Evolutionary conservation across 2,797 vertebrate genomes (phyloP).

Genomic region (Channallabes apus): DNA sequence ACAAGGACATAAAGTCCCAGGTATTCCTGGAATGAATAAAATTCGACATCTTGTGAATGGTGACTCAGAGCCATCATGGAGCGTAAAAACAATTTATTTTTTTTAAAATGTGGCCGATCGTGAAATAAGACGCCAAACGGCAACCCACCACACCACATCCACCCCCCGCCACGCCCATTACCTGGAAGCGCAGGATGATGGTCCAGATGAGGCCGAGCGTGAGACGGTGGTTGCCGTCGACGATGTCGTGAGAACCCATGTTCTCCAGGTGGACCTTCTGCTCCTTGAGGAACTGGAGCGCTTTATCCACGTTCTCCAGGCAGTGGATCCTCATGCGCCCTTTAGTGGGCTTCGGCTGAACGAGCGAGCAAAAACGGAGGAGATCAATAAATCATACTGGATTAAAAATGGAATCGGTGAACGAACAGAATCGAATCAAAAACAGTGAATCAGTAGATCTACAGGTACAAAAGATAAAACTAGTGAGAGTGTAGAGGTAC

Average conservation of each 20-base stretch:
- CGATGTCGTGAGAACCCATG: conserved; percentile 94
- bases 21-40: not conserved
- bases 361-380: not conserved
- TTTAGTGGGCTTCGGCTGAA: conserved; percentile 89
- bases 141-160: too few relatives aligned
- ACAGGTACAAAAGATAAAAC: not conserved
- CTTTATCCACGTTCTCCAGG: conserved; percentile 94
- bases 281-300: conserved; percentile 92
- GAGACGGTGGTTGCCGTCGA: conserved; percentile 92
- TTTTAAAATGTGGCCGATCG: too few relatives aligned
- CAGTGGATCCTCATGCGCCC: conserved; percentile 96
- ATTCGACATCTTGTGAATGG: not conserved
- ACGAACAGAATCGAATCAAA: not conserved
- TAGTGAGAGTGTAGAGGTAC: conserved; percentile 58
- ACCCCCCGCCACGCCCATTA: conserved; percentile 48
- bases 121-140: not conserved
- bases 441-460: not conserved
- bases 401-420: not conserved
- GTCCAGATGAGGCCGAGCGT: conserved; percentile 94
- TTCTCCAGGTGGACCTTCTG: conserved; percentile 93
- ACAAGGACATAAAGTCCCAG: not conserved
- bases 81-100: too few relatives aligned
- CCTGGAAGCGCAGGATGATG: conserved; percentile 94
- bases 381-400: too few relatives aligned
- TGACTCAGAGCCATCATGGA: not conserved